phyloP scores from a whole-genome alignment of 2,888 invertebrate genomes.

The Corbicula japonica region DNA sequence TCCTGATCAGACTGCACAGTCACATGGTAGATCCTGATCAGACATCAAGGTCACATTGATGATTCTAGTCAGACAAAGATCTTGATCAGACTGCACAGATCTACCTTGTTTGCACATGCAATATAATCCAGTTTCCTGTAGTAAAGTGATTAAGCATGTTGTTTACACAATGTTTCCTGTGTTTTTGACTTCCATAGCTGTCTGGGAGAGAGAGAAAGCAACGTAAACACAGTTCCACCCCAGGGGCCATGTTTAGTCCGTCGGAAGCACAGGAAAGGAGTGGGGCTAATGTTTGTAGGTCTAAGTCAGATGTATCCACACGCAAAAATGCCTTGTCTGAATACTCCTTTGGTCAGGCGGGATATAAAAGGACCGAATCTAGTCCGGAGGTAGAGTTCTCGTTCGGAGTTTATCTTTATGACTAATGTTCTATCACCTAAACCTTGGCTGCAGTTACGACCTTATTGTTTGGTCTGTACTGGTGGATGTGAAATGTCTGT shows the following conservation, averaged over 20 bases:
- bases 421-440: slow-evolving; percentile 17
- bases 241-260: slow-evolving; percentile 74
- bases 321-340: slow-evolving; percentile 65
- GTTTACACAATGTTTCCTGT: neutral
- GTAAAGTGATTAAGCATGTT: neutral
- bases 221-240: slow-evolving; percentile 80
- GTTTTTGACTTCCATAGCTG: slow-evolving; percentile 57
- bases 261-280: slow-evolving; percentile 56
- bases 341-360: slow-evolving; percentile 44
- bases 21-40: too few species aligned
- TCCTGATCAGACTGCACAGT: too few species aligned
- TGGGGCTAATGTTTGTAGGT: slow-evolving; percentile 69
- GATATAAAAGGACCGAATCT: slow-evolving; percentile 62
- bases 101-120: too few species aligned
- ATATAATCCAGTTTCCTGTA: too few species aligned
- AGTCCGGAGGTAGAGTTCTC: slow-evolving; percentile 63
- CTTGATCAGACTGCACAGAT: too few species aligned
- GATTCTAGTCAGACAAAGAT: too few species aligned
- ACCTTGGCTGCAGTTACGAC: slow-evolving; percentile 15
- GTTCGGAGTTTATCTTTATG: too few species aligned
- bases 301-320: slow-evolving; percentile 77
- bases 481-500: neutral
- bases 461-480: slow-evolving; percentile 20
- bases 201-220: slow-evolving; percentile 72
- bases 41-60: too few species aligned